Percentiles rank a stretch among this genome's conserved stretches.
These are phyloP conservation scores for Bostrychus sinensis DNA, from an alignment of 2,113 vertebrate genomes.

Conservation along the genomic window DNA sequence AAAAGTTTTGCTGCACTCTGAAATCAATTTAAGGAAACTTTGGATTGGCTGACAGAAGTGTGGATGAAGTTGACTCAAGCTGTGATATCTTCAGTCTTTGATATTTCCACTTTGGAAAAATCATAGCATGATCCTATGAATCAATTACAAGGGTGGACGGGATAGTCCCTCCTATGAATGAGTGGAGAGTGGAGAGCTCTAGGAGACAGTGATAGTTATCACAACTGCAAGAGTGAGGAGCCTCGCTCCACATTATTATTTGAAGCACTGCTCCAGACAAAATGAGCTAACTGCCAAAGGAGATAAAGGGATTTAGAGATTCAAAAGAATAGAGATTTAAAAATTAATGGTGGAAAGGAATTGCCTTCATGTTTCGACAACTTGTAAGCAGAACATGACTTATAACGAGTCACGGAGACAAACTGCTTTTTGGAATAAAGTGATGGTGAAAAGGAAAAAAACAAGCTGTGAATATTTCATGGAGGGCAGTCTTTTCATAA, in stretches of 20 bases:
- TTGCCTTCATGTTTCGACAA: conserved; percentile 72
- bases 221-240: conserved; percentile 47
- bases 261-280: conserved; percentile 64
- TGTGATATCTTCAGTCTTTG: conserved; percentile 54
- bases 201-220: conserved; percentile 58
- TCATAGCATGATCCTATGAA: conserved; percentile 48
- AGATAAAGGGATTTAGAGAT: conserved; percentile 72
- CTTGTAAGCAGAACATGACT: conserved; percentile 61
- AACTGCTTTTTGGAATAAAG: conserved; percentile 74
- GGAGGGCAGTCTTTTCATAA: conserved; percentile 72
- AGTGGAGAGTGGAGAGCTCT: conserved; percentile 27
- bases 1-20: conserved; percentile 60
- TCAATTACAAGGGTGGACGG: conserved; percentile 56
- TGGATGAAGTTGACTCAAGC: conserved; percentile 56
- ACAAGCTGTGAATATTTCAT: conserved; percentile 80
- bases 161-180: conserved; percentile 59
- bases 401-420: conserved; percentile 64
- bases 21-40: conserved; percentile 67
- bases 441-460: conserved; percentile 70
- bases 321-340: conserved; percentile 75
- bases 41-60: conserved; percentile 53
- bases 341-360: conserved; percentile 75
- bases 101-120: conserved; percentile 58
- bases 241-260: conserved; percentile 60
- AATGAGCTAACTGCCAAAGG: conserved; percentile 69